Evolutionary conservation across 2,888 invertebrate genomes (phyloP).

Genomic region (Cenopis cana): DNA sequence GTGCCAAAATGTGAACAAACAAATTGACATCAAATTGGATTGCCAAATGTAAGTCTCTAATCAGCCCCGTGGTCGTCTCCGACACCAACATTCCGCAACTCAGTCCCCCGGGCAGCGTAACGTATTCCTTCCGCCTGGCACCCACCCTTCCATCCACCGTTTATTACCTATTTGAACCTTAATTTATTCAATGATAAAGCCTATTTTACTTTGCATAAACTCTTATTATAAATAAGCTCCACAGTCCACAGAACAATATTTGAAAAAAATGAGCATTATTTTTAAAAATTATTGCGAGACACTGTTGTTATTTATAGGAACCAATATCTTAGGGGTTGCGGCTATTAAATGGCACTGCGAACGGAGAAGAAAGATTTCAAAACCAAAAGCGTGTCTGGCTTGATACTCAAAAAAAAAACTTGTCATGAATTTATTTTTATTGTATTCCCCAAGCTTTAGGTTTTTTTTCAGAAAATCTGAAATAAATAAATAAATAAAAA

Average conservation of each 20-base stretch:
- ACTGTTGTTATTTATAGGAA: conserved; percentile 24
- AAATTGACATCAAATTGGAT: background rate
- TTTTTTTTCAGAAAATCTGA: too few relatives aligned
- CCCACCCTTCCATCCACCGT: conserved; percentile 40
- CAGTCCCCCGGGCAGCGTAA: conserved; percentile 19
- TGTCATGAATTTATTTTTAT: too few relatives aligned
- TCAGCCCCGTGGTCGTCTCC: conserved; percentile 1
- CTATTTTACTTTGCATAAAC: conserved; percentile 41
- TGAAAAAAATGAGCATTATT: conserved; percentile 30
- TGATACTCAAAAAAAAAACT: too few relatives aligned
- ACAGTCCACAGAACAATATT: conserved; percentile 36
- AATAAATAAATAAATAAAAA: too few relatives aligned
- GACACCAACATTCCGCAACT: conserved; percentile 31
- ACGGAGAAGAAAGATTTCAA: background rate
- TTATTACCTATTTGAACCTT: conserved; percentile 41
- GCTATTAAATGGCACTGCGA: conserved; percentile 6
- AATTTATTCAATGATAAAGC: conserved; percentile 43
- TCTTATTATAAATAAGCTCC: conserved; percentile 36
- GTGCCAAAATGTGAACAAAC: background rate
- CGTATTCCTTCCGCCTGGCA: conserved; percentile 42
- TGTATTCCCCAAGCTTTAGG: too few relatives aligned
- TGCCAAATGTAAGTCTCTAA: background rate
- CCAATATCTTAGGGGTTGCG: conserved; percentile 4
- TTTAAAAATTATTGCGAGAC: conserved; percentile 35
- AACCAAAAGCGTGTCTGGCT: background rate